Evolutionary conservation across 1,140 invertebrate genomes (phyloP).

Genomic region (Caenorhabditis briggsae): DNA sequence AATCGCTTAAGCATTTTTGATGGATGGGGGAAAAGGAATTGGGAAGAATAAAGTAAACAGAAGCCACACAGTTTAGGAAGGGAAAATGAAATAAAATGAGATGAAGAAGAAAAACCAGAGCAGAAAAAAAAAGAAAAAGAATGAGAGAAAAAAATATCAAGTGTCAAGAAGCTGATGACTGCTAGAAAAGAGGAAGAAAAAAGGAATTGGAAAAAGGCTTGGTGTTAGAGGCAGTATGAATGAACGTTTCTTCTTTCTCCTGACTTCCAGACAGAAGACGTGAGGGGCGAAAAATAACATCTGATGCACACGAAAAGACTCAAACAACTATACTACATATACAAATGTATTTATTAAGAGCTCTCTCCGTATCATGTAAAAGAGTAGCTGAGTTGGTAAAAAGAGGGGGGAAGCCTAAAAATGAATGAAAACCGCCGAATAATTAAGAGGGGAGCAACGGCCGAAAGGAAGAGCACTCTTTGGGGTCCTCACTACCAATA

Average conservation of each 20-base stretch:
- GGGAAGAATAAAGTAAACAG: conserved; percentile 34
- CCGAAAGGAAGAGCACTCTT: conserved; percentile 49
- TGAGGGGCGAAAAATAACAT: conserved; percentile 16
- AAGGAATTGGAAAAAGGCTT: conserved; percentile 15
- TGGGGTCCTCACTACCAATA: neutral
- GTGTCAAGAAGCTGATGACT: conserved; percentile 43
- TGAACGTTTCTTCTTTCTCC: conserved; percentile 12
- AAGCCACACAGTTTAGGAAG: conserved; percentile 27
- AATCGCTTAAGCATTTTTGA: conserved; percentile 52
- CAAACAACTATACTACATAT: neutral
- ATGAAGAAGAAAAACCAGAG: neutral
- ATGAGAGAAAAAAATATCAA: conserved; percentile 25
- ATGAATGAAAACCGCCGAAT: conserved; percentile 39
- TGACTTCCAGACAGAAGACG: neutral
- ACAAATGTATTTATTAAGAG: conserved; percentile 43
- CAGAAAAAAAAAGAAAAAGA: too few species aligned
- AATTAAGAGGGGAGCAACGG: conserved; percentile 48
- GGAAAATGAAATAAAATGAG: neutral
- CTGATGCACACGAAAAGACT: neutral
- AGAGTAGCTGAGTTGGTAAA: conserved; percentile 17
- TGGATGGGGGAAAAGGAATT: conserved; percentile 7
- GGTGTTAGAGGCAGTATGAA: conserved; percentile 29
- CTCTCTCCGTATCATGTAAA: conserved; percentile 14
- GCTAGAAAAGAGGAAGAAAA: neutral
- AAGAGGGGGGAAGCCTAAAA: neutral